Evolutionary conservation across 2,113 vertebrate genomes (phyloP).

Genomic region (Hoplias malabaricus): DNA sequence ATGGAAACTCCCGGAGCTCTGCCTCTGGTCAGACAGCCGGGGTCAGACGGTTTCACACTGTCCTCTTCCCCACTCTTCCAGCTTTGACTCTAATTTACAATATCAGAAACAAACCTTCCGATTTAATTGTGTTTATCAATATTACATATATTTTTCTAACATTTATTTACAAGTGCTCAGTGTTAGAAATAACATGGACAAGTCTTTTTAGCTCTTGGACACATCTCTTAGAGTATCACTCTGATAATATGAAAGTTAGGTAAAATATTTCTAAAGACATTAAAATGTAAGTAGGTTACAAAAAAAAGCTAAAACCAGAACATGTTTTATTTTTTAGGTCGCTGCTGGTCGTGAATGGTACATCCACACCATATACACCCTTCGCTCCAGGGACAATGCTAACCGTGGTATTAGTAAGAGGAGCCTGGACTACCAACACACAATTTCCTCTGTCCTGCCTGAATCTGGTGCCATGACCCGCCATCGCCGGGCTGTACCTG

Average conservation of each 20-base stretch:
- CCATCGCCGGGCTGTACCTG: conserved; percentile 74
- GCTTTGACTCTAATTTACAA: conserved; percentile 45
- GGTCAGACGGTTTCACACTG: conserved; percentile 71
- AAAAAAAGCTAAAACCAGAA: not conserved
- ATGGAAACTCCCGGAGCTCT: conserved; percentile 64
- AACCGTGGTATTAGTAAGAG: conserved; percentile 79
- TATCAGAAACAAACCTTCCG: not conserved
- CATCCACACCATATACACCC: conserved; percentile 72
- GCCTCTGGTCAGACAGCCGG: conserved; percentile 67
- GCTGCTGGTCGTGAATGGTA: conserved; percentile 74
- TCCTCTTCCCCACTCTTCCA: conserved; percentile 75
- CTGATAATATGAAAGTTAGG: no score
- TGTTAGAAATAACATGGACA: no score
- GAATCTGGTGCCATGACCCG: conserved; percentile 9
- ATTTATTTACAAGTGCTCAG: no score
- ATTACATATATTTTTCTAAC: no score
- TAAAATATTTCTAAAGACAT: no score
- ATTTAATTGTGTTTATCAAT: not conserved
- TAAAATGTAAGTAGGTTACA: not conserved
- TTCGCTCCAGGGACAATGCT: conserved; percentile 60
- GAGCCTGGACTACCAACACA: conserved; percentile 79
- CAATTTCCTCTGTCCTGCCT: conserved; percentile 12
- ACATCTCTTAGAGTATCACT: no score
- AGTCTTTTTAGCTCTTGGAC: no score
- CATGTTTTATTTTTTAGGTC: conserved; percentile 58